Evolutionary conservation across 2,113 vertebrate genomes (phyloP).

Genomic region (Psittacus erithacus): DNA sequence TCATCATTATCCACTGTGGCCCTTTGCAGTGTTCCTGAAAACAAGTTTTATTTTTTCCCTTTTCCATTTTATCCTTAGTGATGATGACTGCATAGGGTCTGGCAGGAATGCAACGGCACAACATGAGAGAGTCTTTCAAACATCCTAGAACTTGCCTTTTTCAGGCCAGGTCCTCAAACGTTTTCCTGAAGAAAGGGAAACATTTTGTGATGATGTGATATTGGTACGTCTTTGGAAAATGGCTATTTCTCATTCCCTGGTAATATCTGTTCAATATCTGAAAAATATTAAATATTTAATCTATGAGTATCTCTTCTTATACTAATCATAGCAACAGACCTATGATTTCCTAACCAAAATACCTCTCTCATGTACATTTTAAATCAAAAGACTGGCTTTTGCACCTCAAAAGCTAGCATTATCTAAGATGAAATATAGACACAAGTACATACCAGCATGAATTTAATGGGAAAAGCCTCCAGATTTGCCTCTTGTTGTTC

Average conservation of each 20-base stretch:
- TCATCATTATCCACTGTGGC: background rate
- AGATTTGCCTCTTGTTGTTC: slow-evolving; percentile 10
- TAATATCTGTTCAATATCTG: background rate
- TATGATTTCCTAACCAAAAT: background rate
- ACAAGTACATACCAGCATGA: background rate
- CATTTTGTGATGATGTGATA: background rate
- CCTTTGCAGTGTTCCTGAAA: background rate
- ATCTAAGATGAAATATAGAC: background rate
- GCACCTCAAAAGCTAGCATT: background rate
- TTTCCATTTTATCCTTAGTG: background rate
- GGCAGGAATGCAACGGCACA: background rate
- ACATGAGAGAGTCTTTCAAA: background rate
- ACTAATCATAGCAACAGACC: background rate
- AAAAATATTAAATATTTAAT: background rate
- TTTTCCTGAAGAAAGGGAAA: background rate
- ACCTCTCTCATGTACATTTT: background rate
- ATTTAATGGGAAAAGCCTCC: slow-evolving; percentile 11
- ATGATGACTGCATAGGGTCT: background rate
- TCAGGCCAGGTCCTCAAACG: background rate
- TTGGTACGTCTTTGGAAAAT: background rate
- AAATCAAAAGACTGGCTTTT: background rate
- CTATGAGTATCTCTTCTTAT: background rate
- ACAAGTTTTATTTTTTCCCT: background rate
- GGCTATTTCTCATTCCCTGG: background rate
- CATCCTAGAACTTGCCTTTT: background rate